Base-by-base conservation (phyloP, 2,113 vertebrate genomes). In the Taurulus bubalis region DNA sequence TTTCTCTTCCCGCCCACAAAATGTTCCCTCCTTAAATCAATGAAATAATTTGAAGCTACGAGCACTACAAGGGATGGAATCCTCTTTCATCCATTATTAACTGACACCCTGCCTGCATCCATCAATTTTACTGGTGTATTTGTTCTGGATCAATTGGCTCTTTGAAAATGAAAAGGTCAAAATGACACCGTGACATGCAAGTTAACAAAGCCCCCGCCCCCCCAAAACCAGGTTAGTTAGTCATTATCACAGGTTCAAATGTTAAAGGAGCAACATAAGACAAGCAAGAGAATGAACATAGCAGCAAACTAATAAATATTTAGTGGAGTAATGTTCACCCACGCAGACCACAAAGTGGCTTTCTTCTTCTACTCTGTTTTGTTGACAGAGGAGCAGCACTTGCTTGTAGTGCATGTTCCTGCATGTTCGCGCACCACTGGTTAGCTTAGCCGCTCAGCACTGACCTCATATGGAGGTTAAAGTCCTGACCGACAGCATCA, bases 141-240 rank as follows among this genome's bases (percentile, higher is more conserved):
- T 40, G 34, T 30, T 79, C 34, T 55, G 75, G 63, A 68, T 68
- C 47, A 79, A 58, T 34, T 45, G 28, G 28, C 22, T 36, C 32
- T 64, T 75, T 71, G 8, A 69, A 63, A 51, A 51, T n/a, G 4
- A 40, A 70, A 74, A 69, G 47, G 55, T 63, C 42, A 72, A 67
- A 67, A 53, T 45, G 4, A 62, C 42, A 62, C 8, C 14, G n/a
- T 26, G 22, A 68, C 26, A 34, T 66, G 42, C 28, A 36, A 26
- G n/a, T 32, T 28, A 65, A 32, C 51, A 63, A 34, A 58, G 22
- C 14, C 9, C 32, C 28, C 9, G 18, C n/a, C 58, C 22, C 5
- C 7, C 6, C 8, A 24, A 51, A 18, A 7, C 22, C 34, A 12
- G 3, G 47, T 65, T 42, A 26, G 40, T 45, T 64, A 10, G 7